phyloP scores from a whole-genome alignment of 2,888 invertebrate genomes.

The Pasiphila rectangulata region DNA sequence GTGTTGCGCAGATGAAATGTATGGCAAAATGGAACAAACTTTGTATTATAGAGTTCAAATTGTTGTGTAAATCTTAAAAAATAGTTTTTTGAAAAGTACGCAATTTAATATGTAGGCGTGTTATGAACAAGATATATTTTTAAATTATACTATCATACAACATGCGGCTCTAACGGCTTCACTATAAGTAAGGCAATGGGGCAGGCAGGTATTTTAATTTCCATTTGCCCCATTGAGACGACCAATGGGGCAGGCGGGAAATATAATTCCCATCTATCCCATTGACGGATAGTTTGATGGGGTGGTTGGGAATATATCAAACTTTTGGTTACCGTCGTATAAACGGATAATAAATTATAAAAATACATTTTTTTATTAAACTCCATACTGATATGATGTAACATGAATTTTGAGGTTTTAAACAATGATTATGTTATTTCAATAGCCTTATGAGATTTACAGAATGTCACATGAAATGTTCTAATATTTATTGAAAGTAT shows the following conservation, averaged over 20 bases:
- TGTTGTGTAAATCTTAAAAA: not conserved
- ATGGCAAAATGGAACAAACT: constrained; percentile 24
- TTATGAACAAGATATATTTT: too few relatives aligned
- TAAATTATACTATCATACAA: too few relatives aligned
- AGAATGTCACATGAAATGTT: not conserved
- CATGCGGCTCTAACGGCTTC: too few relatives aligned
- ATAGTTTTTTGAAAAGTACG: constrained; percentile 8
- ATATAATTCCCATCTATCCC: too few relatives aligned
- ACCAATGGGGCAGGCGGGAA: too few relatives aligned
- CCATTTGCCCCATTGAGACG: too few relatives aligned
- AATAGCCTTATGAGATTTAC: not conserved
- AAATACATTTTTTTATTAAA: constrained; percentile 16
- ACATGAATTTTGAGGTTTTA: not conserved
- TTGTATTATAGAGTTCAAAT: not conserved
- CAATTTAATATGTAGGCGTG: too few relatives aligned
- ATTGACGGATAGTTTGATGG: too few relatives aligned
- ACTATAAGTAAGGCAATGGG: too few relatives aligned
- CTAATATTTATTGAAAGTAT: not conserved
- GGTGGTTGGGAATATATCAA: not conserved
- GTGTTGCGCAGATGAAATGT: constrained; percentile 36
- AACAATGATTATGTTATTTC: not conserved
- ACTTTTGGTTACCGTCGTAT: constrained; percentile 17
- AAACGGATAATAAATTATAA: constrained; percentile 20
- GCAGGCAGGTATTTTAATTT: too few relatives aligned
- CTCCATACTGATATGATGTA: constrained; percentile 10